Evolutionary conservation across 1,140 invertebrate genomes (phyloP).

Genomic region (Pseudomyrmex pallidus): DNA sequence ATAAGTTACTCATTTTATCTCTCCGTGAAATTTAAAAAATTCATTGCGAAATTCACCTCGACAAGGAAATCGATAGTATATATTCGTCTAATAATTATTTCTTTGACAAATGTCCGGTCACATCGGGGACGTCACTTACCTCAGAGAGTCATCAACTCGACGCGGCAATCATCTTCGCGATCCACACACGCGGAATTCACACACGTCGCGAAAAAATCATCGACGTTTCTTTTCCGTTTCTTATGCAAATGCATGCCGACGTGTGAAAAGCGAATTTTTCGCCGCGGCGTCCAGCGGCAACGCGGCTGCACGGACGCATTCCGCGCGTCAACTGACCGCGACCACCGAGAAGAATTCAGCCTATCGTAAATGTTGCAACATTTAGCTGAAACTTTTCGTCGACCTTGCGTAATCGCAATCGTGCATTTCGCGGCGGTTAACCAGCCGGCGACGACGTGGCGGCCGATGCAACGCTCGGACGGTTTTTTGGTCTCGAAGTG

Average conservation of each 20-base stretch:
- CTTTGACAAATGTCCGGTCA: too few species aligned
- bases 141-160: not conserved
- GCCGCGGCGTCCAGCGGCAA: conserved; percentile 59
- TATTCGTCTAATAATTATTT: too few species aligned
- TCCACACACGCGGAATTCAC: conserved; percentile 24
- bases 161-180: not conserved
- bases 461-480: not conserved
- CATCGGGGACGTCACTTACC: not conserved
- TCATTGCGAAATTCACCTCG: too few species aligned
- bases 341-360: conserved; percentile 60
- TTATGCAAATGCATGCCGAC: conserved; percentile 63
- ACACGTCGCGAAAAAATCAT: conserved; percentile 11
- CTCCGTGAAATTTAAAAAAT: too few species aligned
- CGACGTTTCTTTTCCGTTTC: conserved; percentile 4
- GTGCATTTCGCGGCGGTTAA: not conserved
- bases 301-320: conserved; percentile 61
- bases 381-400: conserved; percentile 53
- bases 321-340: conserved; percentile 70
- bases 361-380: conserved; percentile 40
- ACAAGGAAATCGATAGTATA: too few species aligned
- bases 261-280: conserved; percentile 70
- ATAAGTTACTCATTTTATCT: too few species aligned
- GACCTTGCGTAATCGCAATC: conserved; percentile 30
- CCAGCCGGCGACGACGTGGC: not conserved
- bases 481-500: not conserved